These are phyloP conservation scores for Drosophila micromelanica DNA, from an alignment of 1,140 invertebrate genomes.

Conservation along the genomic window DNA sequence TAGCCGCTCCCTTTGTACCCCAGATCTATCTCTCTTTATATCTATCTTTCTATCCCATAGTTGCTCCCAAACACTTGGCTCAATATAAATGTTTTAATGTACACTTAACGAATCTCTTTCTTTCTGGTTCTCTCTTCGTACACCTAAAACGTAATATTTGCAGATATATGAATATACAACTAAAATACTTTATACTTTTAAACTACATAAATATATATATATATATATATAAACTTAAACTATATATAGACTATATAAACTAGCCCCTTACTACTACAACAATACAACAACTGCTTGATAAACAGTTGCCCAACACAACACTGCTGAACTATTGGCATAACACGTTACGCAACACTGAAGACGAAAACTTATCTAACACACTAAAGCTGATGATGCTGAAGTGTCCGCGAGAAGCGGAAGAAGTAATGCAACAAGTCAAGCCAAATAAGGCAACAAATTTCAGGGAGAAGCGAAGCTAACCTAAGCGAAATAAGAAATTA, in stretches of 20 bases:
- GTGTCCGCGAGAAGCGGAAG: too few species aligned
- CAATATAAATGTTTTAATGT: constrained; percentile 24
- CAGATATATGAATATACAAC: constrained; percentile 63
- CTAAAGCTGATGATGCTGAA: not conserved
- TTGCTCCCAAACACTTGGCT: constrained; percentile 5
- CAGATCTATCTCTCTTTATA: not conserved
- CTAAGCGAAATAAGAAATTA: too few species aligned
- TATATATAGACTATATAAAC: constrained; percentile 43
- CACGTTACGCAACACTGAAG: constrained; percentile 23
- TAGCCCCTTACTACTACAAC: constrained; percentile 46
- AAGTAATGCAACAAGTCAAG: not conserved
- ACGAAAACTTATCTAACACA: not conserved
- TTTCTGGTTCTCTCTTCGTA: constrained; percentile 23
- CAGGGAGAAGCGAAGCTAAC: not conserved
- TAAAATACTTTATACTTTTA: constrained; percentile 53
- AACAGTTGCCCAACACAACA: constrained; percentile 16
- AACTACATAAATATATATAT: constrained; percentile 31
- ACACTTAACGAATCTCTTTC: constrained; percentile 27
- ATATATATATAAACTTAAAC: constrained; percentile 4
- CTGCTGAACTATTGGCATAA: constrained; percentile 4
- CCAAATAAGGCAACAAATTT: not conserved
- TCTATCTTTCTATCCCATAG: not conserved
- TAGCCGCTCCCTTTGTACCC: constrained; percentile 4
- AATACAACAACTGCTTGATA: constrained; percentile 27
- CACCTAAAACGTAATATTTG: constrained; percentile 56